A percentile compares a stretch with the other conserved stretches of the same genome.
Evolutionary conservation across 1,140 invertebrate genomes (phyloP).

Genomic region (Zaprionus gabonicus): DNA sequence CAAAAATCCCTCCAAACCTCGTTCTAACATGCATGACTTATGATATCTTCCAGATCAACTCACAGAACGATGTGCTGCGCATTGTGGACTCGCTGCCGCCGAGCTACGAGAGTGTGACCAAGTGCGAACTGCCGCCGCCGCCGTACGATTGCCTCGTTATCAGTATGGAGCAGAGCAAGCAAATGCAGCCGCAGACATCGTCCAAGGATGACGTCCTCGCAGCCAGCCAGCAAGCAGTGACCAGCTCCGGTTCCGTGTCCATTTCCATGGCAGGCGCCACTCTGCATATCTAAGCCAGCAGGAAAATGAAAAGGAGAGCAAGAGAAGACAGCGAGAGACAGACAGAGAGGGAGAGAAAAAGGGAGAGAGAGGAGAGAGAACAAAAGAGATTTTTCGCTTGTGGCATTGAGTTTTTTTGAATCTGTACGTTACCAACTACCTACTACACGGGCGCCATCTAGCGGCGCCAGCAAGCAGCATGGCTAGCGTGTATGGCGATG

Average conservation of each 20-base stretch:
- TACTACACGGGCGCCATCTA: slow-evolving; percentile 23
- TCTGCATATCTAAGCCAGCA: slow-evolving; percentile 57
- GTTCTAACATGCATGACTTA: not conserved
- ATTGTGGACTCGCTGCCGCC: slow-evolving; percentile 81
- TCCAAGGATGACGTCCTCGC: slow-evolving; percentile 37
- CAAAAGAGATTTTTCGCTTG: slow-evolving; percentile 55
- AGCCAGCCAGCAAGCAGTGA: not conserved
- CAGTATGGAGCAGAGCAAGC: slow-evolving; percentile 73
- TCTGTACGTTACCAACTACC: slow-evolving; percentile 30
- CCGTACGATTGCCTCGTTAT: slow-evolving; percentile 79
- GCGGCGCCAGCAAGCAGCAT: slow-evolving; percentile 12
- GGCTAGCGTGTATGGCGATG: slow-evolving; percentile 50
- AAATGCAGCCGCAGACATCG: slow-evolving; percentile 52
- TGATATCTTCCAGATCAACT: slow-evolving; percentile 69
- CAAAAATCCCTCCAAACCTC: not conserved
- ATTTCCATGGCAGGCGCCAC: slow-evolving; percentile 39
- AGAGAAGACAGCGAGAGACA: slow-evolving; percentile 39
- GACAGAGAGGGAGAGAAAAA: not conserved
- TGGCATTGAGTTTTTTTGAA: slow-evolving; percentile 46
- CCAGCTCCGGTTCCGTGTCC: slow-evolving; percentile 17
- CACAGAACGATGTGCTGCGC: slow-evolving; percentile 81
- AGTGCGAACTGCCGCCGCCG: slow-evolving; percentile 78
- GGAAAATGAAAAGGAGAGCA: no score
- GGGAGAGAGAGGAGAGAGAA: slow-evolving; percentile 45
- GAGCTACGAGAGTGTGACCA: slow-evolving; percentile 79